phyloP scores from a whole-genome alignment of 2,888 invertebrate species.

The Aphrophora alni region DNA sequence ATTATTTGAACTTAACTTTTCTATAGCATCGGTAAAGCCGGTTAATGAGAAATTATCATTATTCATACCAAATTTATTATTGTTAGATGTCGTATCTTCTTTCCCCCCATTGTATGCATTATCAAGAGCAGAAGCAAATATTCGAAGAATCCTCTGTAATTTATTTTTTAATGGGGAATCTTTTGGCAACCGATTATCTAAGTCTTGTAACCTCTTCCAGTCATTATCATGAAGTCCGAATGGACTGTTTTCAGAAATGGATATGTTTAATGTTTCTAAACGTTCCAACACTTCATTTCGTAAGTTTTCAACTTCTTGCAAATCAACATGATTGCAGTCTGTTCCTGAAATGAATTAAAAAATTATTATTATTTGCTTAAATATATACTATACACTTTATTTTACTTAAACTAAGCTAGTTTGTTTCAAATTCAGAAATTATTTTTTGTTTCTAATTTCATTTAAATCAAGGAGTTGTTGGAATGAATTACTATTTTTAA shows the following conservation, averaged over 20 bases:
- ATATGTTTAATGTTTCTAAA: not conserved
- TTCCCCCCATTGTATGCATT: not conserved
- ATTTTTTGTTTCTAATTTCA: no score
- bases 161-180: not conserved
- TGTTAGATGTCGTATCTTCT: not conserved
- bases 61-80: not conserved
- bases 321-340: not conserved
- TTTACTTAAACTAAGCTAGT: no score
- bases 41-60: not conserved
- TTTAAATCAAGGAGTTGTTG: no score
- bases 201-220: not conserved
- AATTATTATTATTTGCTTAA: no score
- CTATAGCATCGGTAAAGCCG: not conserved
- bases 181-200: not conserved
- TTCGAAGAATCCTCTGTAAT: not conserved
- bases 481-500: no score
- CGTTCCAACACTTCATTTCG: not conserved
- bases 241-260: not conserved
- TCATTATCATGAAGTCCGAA: not conserved
- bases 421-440: no score
- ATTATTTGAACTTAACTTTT: no score
- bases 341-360: not conserved
- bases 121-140: not conserved
- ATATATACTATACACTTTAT: no score
- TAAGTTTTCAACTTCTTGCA: not conserved